Conservation (phyloP, 2,797 vertebrate species). For the Liparis tanakae region DNA sequence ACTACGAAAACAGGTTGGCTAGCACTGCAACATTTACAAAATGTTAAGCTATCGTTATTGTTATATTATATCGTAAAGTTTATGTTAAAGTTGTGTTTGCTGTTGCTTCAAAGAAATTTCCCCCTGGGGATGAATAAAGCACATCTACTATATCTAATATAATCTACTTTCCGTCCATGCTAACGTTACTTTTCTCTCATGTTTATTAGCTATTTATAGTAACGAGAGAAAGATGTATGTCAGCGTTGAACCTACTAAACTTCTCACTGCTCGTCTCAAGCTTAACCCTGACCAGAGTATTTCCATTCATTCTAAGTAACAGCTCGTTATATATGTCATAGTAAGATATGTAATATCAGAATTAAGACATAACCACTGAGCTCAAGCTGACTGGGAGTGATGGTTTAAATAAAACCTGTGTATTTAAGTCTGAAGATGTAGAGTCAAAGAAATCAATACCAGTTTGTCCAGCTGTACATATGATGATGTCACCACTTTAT, state of each 20-base stretch:
- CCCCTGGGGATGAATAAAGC: too few species aligned
- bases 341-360: constrained; percentile 37
- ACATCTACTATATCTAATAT: too few species aligned
- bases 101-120: too few species aligned
- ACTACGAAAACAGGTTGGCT: not conserved
- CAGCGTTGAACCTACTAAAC: not conserved
- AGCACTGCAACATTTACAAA: not conserved
- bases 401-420: not conserved
- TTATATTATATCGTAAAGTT: not conserved
- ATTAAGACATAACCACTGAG: not conserved
- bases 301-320: constrained; percentile 31
- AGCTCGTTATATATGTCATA: constrained; percentile 43
- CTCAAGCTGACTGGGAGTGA: not conserved
- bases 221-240: not conserved
- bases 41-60: not conserved
- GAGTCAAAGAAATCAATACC: not conserved
- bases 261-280: not conserved
- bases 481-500: constrained; percentile 10
- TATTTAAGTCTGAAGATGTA: not conserved
- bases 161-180: not conserved
- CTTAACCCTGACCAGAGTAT: not conserved
- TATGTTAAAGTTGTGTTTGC: too few species aligned
- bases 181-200: not conserved
- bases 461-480: constrained; percentile 7
- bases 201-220: not conserved